Base-by-base conservation (phyloP, 2,888 invertebrate species). In the Harmothoe impar region DNA sequence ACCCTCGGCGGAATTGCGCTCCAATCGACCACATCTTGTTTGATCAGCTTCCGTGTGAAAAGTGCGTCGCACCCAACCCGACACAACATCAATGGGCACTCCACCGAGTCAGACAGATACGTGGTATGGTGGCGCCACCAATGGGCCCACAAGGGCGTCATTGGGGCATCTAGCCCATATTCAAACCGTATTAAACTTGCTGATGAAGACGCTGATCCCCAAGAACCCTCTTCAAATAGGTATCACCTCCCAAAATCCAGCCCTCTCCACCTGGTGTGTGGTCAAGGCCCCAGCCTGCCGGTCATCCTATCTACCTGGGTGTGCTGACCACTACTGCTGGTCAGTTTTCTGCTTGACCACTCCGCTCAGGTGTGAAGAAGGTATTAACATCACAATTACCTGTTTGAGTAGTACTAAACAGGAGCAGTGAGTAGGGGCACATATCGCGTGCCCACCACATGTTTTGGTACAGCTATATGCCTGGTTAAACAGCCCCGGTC, bases 351-450 rank as follows among this genome's bases (percentile, higher is more conserved):
- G 86, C 86, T 54, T 81, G 81, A 81, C 81, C 81, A 81, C 81
- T 33, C 5, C 35, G 20, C 25, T 86, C 25, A 86, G 86, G 86
- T 86, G 86, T 86, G 86, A 86, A 86, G 29, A 86, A 54, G 86
- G 86, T 86, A 86, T 86, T 86, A 86, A 54, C 86, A 86, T 86
- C 86, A 86, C 86, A 86, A 86, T 86, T 54, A 86, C 52, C 86
- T 86, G 86, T 86, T 86, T 86, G 86, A n/a, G 5, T 20, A 54
- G 86, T 3, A 25, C 86, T 86, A 0, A 54, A 29, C 29, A 20
- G n/a, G 33, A 12, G 43, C 84, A 43, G 51, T 12, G 78, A 84
- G 23, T 15, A n/a, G n/a, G 23, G 0, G 0, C 35, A 12, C 12
- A 25, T 81, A 81, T 81, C 35, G 81, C 81, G 81, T 81, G 81